A percentile compares a stretch with the other conserved stretches of the same genome.
Evolutionary conservation across 2,888 invertebrate genomes (phyloP).

Genomic region (Diadegma fenestrale): DNA sequence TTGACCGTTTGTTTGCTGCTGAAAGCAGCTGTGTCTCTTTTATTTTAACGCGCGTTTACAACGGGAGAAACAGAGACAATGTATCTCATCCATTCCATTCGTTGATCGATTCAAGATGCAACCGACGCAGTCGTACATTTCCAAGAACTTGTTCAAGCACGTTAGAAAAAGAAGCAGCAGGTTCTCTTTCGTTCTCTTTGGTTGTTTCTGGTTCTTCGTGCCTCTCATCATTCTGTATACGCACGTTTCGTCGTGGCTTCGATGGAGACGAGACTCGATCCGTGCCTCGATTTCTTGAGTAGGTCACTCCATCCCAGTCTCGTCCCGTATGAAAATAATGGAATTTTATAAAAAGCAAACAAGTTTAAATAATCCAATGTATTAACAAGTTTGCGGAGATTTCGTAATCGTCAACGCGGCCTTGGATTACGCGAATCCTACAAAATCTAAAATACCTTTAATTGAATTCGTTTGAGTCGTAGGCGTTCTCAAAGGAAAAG

Average conservation of each 20-base stretch:
- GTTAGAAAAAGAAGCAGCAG: conserved; percentile 40
- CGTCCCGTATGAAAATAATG: neutral
- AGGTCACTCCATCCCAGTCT: conserved; percentile 26
- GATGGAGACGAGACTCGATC: conserved; percentile 25
- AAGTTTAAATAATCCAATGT: neutral
- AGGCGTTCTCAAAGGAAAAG: neutral
- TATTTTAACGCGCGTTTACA: neutral
- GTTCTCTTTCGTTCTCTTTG: conserved; percentile 3
- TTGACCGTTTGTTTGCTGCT: conserved; percentile 49
- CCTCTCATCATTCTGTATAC: conserved; percentile 3
- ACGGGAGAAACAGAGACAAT: conserved; percentile 25
- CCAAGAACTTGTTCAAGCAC: conserved; percentile 57
- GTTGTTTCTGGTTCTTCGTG: neutral
- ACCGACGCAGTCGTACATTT: conserved; percentile 53
- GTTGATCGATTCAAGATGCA: conserved; percentile 68
- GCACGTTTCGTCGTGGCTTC: conserved; percentile 33
- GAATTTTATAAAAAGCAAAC: neutral
- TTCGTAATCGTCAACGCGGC: neutral
- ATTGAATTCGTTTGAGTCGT: neutral
- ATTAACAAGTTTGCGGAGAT: neutral
- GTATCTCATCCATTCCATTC: conserved; percentile 54
- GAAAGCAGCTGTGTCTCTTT: conserved; percentile 3
- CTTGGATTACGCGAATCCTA: neutral
- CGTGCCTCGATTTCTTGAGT: conserved; percentile 63
- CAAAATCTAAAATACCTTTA: neutral